Evolutionary conservation across 2,888 invertebrate genomes (phyloP).

Genomic region (Watsonalla binaria): DNA sequence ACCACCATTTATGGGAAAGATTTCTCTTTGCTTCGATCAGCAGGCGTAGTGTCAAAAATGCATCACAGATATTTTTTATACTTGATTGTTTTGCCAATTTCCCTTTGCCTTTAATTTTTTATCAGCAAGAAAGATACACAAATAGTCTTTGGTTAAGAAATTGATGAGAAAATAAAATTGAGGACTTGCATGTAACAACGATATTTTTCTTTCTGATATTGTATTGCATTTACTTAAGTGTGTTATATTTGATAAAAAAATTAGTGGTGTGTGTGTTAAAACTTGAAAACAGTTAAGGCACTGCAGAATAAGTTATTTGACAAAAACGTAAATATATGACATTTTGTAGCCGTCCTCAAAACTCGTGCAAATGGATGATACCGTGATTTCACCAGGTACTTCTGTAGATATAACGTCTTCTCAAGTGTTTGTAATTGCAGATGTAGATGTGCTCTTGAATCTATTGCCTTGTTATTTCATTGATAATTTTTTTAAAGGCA

Average conservation of each 20-base stretch:
- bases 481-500: slow-evolving; percentile 35
- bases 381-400: slow-evolving; percentile 71
- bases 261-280: too few species aligned
- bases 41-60: too few species aligned
- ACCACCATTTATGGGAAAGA: too few species aligned
- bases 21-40: too few species aligned
- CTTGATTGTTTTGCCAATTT: too few species aligned
- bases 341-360: slow-evolving; percentile 64
- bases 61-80: too few species aligned
- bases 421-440: slow-evolving; percentile 6
- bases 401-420: slow-evolving; percentile 9
- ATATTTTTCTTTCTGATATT: not conserved
- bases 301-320: not conserved
- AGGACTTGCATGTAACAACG: too few species aligned
- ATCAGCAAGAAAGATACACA: too few species aligned
- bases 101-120: too few species aligned
- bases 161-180: too few species aligned
- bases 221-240: not conserved
- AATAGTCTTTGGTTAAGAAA: too few species aligned
- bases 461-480: not conserved
- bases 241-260: not conserved
- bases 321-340: slow-evolving; percentile 43
- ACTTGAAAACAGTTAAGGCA: too few species aligned
- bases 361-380: slow-evolving; percentile 75
- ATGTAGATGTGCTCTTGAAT: not conserved